Base-by-base conservation (phyloP, 1,140 invertebrate species). In the Dendroctonus ponderosae region DNA sequence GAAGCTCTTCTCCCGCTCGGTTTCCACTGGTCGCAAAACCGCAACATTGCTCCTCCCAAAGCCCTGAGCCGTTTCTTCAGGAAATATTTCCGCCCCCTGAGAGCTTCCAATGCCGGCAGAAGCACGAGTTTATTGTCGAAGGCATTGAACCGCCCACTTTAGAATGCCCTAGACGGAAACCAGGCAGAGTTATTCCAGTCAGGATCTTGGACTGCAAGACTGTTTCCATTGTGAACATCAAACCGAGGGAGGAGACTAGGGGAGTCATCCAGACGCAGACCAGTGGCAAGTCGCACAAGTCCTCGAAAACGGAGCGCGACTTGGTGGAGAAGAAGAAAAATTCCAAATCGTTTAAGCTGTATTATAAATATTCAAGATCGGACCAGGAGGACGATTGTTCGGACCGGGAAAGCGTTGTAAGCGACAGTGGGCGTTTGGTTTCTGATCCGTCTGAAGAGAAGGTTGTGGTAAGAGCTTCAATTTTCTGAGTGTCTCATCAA, bases 131-230 rank as follows among this genome's bases (percentile, higher is more conserved):
- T 46, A n/a, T 54, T 7, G 62, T 69, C 37, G 50, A 73, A 42
- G 73, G 69, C 4, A 66, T 70, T 1, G 72, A 75, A 70, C 70
- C 72, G n/a, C 66, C 67, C 12, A 72, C 61, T 49, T 61, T 68
- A 11, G 62, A 69, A 38, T 46, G 44, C 12, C 48, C 44, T 51
- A 48, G 15, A 6, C 49, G 46, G 8, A 69, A 65, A 66, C 44
- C 60, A 37, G 40, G 56, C 39, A 67, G 49, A 50, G 11, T 8
- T 12, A 11, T 8, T 8, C 15, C 11, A 40, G n/a, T 43, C 11
- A 67, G 41, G n/a, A 72, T 65, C 37, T 46, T 70, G 11, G 68
- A 70, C 61, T 72, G 68, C 56, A 72, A 72, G 65, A 70, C 61
- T 11, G 39, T 70, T 8, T 71, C 66, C 6, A 65, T 72, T 49